Conservation (phyloP, 2,113 vertebrate species). For the Bucco capensis region DNA sequence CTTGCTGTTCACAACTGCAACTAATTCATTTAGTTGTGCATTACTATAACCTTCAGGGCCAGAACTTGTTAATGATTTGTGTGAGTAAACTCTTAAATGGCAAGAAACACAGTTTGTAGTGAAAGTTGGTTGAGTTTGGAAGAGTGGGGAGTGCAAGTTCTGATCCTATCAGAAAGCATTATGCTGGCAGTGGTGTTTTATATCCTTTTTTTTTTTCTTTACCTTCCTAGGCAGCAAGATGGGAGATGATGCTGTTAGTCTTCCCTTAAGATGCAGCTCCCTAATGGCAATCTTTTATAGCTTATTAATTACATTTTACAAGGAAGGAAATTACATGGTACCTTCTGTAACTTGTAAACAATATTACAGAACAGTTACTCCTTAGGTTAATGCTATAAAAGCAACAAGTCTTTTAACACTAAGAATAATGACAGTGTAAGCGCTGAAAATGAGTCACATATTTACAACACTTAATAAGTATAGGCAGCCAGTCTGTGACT, state of each 20-base stretch:
- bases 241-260: neutral
- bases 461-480: neutral
- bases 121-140: neutral
- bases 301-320: neutral
- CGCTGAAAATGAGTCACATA: neutral
- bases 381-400: neutral
- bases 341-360: neutral
- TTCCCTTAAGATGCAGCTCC: neutral
- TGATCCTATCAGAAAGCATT: neutral
- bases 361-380: neutral
- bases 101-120: neutral
- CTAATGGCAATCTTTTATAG: neutral
- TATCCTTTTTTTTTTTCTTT: neutral
- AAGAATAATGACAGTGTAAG: neutral
- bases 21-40: neutral
- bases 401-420: neutral
- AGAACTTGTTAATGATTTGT: neutral
- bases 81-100: neutral
- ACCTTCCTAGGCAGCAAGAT: neutral
- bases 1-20: neutral
- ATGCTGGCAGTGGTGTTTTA: neutral
- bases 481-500: neutral
- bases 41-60: neutral
- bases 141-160: neutral
- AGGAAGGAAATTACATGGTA: neutral